These are phyloP conservation scores for Holacanthus passer DNA, from an alignment of 2,113 vertebrate species.

Conservation along the genomic window DNA sequence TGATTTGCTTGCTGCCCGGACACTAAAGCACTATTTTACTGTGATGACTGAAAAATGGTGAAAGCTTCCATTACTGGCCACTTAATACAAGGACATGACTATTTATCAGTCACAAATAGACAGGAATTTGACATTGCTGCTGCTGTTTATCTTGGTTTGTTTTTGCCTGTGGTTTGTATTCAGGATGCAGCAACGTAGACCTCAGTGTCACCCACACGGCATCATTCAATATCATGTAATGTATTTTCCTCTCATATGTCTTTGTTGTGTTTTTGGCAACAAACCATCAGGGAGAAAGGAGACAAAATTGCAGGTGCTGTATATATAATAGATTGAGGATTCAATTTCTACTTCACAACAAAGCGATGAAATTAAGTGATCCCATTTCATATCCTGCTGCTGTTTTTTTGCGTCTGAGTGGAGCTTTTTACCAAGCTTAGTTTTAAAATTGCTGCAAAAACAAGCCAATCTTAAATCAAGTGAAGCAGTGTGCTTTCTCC, in stretches of 20 bases:
- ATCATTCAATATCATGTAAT: background rate
- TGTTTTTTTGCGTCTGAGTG: background rate
- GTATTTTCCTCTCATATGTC: background rate
- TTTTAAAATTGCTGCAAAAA: background rate
- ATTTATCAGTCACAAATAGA: background rate
- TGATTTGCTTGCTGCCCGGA: background rate
- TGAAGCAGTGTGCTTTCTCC: background rate
- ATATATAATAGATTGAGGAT: background rate
- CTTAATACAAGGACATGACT: background rate
- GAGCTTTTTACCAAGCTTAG: background rate
- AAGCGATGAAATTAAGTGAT: background rate
- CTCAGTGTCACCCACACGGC: background rate
- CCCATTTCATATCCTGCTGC: background rate
- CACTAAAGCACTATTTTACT: background rate
- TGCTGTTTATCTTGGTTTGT: background rate
- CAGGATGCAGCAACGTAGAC: background rate
- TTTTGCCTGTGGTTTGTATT: background rate
- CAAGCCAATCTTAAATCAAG: background rate
- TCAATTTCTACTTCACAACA: conserved; percentile 1
- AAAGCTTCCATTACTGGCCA: conserved; percentile 12
- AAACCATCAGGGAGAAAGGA: background rate
- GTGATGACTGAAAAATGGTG: background rate
- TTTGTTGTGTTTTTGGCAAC: background rate
- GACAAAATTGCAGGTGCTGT: background rate
- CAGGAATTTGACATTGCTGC: background rate